phyloP scores from a whole-genome alignment of 2,797 vertebrate species.

The Acomys russatus region DNA sequence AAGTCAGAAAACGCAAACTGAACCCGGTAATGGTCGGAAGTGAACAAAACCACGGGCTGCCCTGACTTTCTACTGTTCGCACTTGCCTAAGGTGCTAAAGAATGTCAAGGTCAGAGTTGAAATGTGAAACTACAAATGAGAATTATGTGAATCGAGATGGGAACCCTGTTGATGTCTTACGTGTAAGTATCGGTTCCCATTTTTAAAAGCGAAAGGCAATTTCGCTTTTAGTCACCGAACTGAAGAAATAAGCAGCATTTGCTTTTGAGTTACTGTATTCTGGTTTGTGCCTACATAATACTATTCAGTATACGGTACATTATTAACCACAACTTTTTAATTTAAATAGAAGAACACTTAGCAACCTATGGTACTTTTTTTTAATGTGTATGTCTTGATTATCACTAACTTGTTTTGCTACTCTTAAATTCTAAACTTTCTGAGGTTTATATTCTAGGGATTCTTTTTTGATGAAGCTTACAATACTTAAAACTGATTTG shows the following conservation, averaged over 20 bases:
- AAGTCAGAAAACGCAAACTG: slow-evolving; percentile 37
- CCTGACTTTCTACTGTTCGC: neutral
- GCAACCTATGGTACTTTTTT: slow-evolving; percentile 41
- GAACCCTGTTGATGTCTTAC: slow-evolving; percentile 37
- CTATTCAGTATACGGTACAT: slow-evolving; percentile 66
- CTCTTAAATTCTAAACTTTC: slow-evolving; percentile 58
- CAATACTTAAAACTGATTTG: slow-evolving; percentile 60
- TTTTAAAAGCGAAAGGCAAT: slow-evolving; percentile 54
- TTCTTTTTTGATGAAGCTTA: slow-evolving; percentile 38
- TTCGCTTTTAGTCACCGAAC: slow-evolving; percentile 85
- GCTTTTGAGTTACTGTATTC: slow-evolving; percentile 79
- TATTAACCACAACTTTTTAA: slow-evolving; percentile 47
- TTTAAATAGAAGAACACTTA: slow-evolving; percentile 29
- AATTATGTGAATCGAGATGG: slow-evolving; percentile 70
- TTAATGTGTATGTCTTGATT: slow-evolving; percentile 37
- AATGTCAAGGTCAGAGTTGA: slow-evolving; percentile 72
- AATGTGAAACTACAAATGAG: slow-evolving; percentile 75
- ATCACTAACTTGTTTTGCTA: slow-evolving; percentile 59
- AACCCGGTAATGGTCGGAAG: slow-evolving; percentile 37
- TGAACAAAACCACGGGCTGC: slow-evolving; percentile 7
- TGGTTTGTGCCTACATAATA: slow-evolving; percentile 71
- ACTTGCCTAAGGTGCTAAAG: slow-evolving; percentile 85
- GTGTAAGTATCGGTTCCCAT: slow-evolving; percentile 56
- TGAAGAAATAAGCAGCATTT: slow-evolving; percentile 81
- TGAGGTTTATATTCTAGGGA: slow-evolving; percentile 25